Percentiles rank a stretch among this genome's conserved stretches.
phyloP scores from a whole-genome alignment of 2,797 vertebrate species.

The Morelia viridis region DNA sequence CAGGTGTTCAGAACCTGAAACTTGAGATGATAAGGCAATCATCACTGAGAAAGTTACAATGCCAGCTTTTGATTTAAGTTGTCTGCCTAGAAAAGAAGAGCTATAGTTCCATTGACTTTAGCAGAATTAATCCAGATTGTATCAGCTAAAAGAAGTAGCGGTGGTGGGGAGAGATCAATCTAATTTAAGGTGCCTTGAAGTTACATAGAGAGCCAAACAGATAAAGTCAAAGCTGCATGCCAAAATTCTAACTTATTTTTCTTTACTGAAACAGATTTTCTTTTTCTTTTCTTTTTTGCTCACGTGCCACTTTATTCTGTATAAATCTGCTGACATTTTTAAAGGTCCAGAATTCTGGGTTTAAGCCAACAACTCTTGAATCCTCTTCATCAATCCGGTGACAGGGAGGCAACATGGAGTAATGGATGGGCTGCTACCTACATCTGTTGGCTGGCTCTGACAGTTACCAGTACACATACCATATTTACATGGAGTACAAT shows the following conservation, averaged over 20 bases:
- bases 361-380: not conserved
- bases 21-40: not conserved
- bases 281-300: not conserved
- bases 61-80: not conserved
- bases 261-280: not conserved
- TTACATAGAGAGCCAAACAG: not conserved
- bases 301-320: not conserved
- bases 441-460: not conserved
- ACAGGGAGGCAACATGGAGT: not conserved
- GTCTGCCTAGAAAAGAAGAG: not conserved
- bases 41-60: constrained; percentile 11
- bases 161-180: not conserved
- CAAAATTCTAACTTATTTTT: not conserved
- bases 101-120: not conserved
- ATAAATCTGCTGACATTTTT: not conserved
- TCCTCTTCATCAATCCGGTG: not conserved
- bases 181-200: not conserved
- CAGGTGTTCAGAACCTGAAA: not conserved
- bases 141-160: not conserved
- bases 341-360: not conserved
- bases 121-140: not conserved
- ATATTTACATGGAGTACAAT: not conserved
- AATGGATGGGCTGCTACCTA: not conserved
- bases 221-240: not conserved
- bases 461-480: not conserved